These are phyloP conservation scores for Rhagonycha lutea DNA, from an alignment of 2,888 invertebrate genomes.

Conservation along the genomic window DNA sequence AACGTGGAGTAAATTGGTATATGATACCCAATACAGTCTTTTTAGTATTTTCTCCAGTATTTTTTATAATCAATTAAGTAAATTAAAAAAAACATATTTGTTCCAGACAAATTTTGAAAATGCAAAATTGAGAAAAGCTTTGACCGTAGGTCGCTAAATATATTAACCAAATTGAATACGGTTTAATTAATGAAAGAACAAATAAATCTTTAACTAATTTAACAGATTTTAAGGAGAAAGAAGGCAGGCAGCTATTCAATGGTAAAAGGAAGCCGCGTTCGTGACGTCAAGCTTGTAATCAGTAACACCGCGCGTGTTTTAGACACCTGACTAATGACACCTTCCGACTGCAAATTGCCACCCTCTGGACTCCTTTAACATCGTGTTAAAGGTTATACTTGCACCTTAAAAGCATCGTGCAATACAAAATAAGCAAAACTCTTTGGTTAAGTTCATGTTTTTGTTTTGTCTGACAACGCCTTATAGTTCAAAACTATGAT, in stretches of 20 bases:
- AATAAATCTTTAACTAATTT: background rate
- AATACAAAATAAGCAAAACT: conserved; percentile 20
- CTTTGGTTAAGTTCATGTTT: background rate
- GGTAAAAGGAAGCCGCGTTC: conserved; percentile 26
- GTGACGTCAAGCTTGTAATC: conserved; percentile 38
- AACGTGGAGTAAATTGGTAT: too few species aligned
- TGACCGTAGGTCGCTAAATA: background rate
- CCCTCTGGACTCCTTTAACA: conserved; percentile 28
- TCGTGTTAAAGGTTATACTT: conserved; percentile 22
- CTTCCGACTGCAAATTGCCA: conserved; percentile 53
- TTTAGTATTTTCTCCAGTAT: too few species aligned
- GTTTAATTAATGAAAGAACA: background rate
- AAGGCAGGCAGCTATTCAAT: conserved; percentile 7
- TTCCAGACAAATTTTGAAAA: background rate
- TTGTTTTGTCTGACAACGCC: background rate
- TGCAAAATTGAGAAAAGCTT: background rate
- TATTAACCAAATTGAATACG: background rate
- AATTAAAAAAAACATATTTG: background rate
- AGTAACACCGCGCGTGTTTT: conserved; percentile 51
- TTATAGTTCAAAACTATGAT: background rate
- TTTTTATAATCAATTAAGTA: background rate
- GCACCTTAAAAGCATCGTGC: conserved; percentile 24
- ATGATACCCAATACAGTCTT: too few species aligned
- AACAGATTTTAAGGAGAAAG: conserved; percentile 4
- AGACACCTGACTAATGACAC: conserved; percentile 57